Conservation (phyloP, 2,888 invertebrate species). For the Ligdia adustata region DNA sequence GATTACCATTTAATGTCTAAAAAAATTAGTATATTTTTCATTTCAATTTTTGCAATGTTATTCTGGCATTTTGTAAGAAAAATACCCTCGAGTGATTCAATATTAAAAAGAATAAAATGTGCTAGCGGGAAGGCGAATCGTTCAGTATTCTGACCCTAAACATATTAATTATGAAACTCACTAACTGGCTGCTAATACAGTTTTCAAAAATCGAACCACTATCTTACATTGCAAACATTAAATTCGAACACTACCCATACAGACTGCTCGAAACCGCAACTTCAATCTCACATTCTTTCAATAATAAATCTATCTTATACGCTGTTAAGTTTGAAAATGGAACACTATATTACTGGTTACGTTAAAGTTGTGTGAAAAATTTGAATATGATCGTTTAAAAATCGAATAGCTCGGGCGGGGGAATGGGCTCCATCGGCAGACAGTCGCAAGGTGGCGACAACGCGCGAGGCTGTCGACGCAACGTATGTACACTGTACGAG, state of each 20-base stretch:
- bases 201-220: constrained; percentile 5
- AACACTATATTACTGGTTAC: constrained; percentile 7
- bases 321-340: constrained; percentile 11
- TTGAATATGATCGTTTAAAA: constrained; percentile 44
- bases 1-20: too few relatives aligned
- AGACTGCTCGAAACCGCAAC: too few relatives aligned
- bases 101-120: too few relatives aligned
- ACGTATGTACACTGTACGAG: constrained; percentile 57
- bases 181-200: constrained; percentile 6
- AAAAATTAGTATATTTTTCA: too few relatives aligned
- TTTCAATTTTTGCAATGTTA: too few relatives aligned
- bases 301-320: background rate
- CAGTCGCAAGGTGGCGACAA: constrained; percentile 57
- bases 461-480: constrained; percentile 50
- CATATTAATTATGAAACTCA: background rate
- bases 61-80: too few relatives aligned
- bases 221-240: background rate
- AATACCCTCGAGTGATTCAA: too few relatives aligned
- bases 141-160: too few relatives aligned
- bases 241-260: constrained; percentile 6
- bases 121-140: too few relatives aligned
- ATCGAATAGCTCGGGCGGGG: constrained; percentile 76
- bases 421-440: constrained; percentile 66
- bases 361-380: constrained; percentile 4
- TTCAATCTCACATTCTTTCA: too few relatives aligned